phyloP scores from a whole-genome alignment of 2,113 vertebrate genomes.

The Chionis minor region DNA sequence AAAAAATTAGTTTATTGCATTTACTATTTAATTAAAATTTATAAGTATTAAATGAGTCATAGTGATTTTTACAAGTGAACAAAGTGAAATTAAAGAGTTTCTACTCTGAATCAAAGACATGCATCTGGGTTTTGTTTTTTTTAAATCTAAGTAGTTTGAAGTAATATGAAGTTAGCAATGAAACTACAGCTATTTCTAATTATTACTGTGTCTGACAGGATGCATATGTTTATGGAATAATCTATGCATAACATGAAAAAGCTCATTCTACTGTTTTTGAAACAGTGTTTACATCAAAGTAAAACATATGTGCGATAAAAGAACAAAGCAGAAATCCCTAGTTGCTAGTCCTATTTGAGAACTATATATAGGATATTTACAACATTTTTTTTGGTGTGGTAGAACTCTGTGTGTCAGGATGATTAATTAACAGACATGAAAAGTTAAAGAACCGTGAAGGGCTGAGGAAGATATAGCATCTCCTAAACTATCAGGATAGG shows the following conservation, averaged over 20 bases:
- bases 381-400: constrained; percentile 19
- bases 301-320: constrained; percentile 60
- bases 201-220: constrained; percentile 52
- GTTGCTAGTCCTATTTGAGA: constrained; percentile 13
- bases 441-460: background rate
- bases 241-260: constrained; percentile 53
- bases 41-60: background rate
- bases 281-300: constrained; percentile 60
- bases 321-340: constrained; percentile 55
- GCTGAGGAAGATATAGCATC: background rate
- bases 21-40: background rate
- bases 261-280: constrained; percentile 45
- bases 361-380: constrained; percentile 55
- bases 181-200: constrained; percentile 55
- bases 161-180: background rate
- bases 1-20: background rate
- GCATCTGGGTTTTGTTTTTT: background rate
- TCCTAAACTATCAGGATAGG: background rate
- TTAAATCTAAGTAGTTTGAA: background rate
- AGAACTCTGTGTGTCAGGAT: constrained; percentile 25
- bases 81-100: background rate
- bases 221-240: constrained; percentile 59
- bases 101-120: background rate
- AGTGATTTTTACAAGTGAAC: background rate
- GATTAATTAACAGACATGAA: constrained; percentile 55